These are phyloP conservation scores for Oreonectes daqikongensis DNA, from an alignment of 2,797 vertebrate genomes.

Conservation along the genomic window DNA sequence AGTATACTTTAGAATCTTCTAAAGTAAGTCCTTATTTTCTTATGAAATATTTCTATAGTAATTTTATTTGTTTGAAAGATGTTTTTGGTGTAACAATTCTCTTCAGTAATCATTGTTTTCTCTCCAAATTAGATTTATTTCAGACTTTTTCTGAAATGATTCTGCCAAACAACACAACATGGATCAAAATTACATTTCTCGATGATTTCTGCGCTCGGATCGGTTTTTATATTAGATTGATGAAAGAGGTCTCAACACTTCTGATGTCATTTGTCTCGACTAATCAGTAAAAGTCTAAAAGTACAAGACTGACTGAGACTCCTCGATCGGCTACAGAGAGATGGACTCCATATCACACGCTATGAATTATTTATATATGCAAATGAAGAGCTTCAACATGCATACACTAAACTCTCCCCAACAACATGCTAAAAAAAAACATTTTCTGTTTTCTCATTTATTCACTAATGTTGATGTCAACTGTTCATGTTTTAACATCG, in stretches of 20 bases:
- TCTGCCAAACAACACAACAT: too few species aligned
- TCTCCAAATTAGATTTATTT: too few species aligned
- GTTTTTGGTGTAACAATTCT: too few species aligned
- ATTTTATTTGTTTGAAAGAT: too few species aligned
- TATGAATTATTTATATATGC: conserved; percentile 75
- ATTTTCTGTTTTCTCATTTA: conserved; percentile 18
- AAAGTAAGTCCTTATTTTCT: too few species aligned
- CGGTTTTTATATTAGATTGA: too few species aligned
- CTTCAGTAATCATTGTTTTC: too few species aligned
- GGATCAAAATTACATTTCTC: too few species aligned
- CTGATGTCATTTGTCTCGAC: conserved; percentile 42
- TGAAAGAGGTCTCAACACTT: not conserved
- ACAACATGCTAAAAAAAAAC: not conserved
- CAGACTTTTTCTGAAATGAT: too few species aligned
- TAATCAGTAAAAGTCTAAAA: conserved; percentile 39
- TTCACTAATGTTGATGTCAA: not conserved
- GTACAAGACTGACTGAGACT: conserved; percentile 50
- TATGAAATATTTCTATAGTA: too few species aligned
- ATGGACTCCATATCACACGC: conserved; percentile 75
- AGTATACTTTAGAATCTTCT: too few species aligned
- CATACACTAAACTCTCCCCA: conserved; percentile 58
- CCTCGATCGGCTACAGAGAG: conserved; percentile 70
- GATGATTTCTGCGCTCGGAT: too few species aligned
- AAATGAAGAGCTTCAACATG: conserved; percentile 62
- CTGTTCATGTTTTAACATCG: not conserved